These are phyloP conservation scores for Lagodon rhomboides DNA, from an alignment of 2,797 vertebrate genomes.

Conservation along the genomic window DNA sequence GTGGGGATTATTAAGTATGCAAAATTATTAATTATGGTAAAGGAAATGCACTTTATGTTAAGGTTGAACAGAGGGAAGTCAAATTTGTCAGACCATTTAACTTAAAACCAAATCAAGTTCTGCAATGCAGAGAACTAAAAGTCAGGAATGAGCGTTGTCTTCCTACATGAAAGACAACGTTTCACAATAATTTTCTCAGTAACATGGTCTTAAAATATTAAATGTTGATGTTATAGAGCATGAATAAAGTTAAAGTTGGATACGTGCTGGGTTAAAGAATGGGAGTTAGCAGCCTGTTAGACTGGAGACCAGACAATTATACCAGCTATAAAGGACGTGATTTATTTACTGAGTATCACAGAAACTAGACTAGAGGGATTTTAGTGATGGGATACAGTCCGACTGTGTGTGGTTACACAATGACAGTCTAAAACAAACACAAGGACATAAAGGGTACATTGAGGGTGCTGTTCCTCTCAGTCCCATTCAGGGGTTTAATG, in stretches of 20 bases:
- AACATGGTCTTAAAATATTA: slow-evolving; percentile 37
- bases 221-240: slow-evolving; percentile 70
- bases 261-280: slow-evolving; percentile 77
- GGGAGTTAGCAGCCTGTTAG: slow-evolving; percentile 81
- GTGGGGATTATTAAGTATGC: neutral
- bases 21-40: slow-evolving; percentile 24
- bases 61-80: slow-evolving; percentile 4
- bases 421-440: slow-evolving; percentile 72
- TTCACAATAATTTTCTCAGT: slow-evolving; percentile 12
- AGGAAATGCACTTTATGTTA: slow-evolving; percentile 37
- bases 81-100: slow-evolving; percentile 4
- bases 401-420: slow-evolving; percentile 73
- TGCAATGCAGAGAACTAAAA: slow-evolving; percentile 21
- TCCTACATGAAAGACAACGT: slow-evolving; percentile 16
- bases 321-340: slow-evolving; percentile 54
- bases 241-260: slow-evolving; percentile 58
- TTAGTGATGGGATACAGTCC: slow-evolving; percentile 81
- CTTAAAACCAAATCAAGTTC: slow-evolving; percentile 22
- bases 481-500: slow-evolving; percentile 35
- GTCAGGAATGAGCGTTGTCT: neutral
- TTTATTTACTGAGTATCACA: slow-evolving; percentile 54
- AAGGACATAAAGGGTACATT: slow-evolving; percentile 86
- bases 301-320: slow-evolving; percentile 65
- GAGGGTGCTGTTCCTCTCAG: slow-evolving; percentile 12
- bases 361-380: slow-evolving; percentile 74